Percentiles rank a stretch among this genome's conserved stretches.
These are phyloP conservation scores for Plebejus anna DNA, from an alignment of 2,888 invertebrate species.

Conservation along the genomic window DNA sequence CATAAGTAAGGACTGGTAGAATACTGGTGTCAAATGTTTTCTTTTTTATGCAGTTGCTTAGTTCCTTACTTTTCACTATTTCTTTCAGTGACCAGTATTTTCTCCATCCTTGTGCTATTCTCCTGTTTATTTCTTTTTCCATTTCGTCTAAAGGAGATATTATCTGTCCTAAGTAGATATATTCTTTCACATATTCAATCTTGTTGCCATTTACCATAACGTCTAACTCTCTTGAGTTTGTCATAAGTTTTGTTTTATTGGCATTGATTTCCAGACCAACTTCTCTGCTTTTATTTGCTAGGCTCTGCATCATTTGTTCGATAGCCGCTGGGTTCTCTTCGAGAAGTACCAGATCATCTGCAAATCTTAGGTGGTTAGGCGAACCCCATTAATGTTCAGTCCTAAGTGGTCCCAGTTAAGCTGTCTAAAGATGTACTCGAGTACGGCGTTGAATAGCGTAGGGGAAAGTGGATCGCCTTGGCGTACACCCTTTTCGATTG, in stretches of 20 bases:
- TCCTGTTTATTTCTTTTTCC: constrained; percentile 35
- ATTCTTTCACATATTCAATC: constrained; percentile 33
- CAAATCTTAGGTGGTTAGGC: constrained; percentile 33
- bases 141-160: constrained; percentile 32
- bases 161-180: constrained; percentile 33
- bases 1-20: constrained; percentile 22
- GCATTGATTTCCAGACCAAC: too few relatives aligned
- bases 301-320: constrained; percentile 27
- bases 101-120: not conserved
- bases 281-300: too few relatives aligned
- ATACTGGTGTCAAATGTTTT: constrained; percentile 24
- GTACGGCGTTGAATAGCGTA: constrained; percentile 23
- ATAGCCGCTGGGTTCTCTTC: constrained; percentile 32
- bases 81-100: too few relatives aligned
- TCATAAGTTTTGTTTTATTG: too few relatives aligned
- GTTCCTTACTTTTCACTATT: too few relatives aligned
- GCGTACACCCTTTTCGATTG: constrained; percentile 32
- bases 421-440: constrained; percentile 28
- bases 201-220: constrained; percentile 33
- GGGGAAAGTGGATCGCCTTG: constrained; percentile 34
- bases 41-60: too few relatives aligned
- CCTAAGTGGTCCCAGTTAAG: constrained; percentile 29
- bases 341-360: constrained; percentile 33
- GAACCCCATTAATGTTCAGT: not conserved
- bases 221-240: not conserved